phyloP scores from a whole-genome alignment of 2,113 vertebrate species.

The Dryoscopus gambensis region DNA sequence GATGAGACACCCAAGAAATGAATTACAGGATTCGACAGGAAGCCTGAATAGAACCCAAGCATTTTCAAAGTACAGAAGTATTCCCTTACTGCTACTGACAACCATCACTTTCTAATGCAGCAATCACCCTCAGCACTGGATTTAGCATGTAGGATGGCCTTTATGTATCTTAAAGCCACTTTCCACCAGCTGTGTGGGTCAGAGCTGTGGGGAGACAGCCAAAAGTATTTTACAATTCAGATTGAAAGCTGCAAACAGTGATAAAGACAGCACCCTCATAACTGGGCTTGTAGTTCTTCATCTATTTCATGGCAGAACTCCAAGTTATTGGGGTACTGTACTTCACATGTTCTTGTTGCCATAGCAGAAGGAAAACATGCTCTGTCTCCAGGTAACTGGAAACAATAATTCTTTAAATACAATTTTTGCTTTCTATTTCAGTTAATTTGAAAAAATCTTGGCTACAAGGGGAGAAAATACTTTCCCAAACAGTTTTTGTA shows the following conservation, averaged over 20 bases:
- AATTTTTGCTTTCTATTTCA: constrained; percentile 49
- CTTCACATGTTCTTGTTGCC: constrained; percentile 50
- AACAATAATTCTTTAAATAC: constrained; percentile 57
- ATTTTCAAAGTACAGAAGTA: neutral
- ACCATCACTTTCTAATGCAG: neutral
- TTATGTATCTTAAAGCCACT: neutral
- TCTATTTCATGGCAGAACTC: constrained; percentile 58
- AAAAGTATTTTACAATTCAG: neutral
- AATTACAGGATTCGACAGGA: neutral
- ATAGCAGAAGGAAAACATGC: constrained; percentile 68
- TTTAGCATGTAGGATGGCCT: neutral
- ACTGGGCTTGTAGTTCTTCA: constrained; percentile 8
- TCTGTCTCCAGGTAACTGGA: constrained; percentile 65
- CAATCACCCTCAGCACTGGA: neutral
- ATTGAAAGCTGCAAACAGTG: neutral
- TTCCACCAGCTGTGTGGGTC: neutral
- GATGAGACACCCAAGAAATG: neutral
- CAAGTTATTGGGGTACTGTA: constrained; percentile 53
- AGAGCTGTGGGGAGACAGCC: neutral
- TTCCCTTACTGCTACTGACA: neutral
- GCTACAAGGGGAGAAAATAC: neutral
- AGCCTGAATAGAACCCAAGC: neutral
- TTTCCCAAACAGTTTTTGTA: constrained; percentile 36
- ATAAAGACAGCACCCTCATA: neutral
- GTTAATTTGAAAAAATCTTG: constrained; percentile 51